Evolutionary conservation across 1,140 invertebrate genomes (phyloP).

Genomic region (Drosophila nannoptera): DNA sequence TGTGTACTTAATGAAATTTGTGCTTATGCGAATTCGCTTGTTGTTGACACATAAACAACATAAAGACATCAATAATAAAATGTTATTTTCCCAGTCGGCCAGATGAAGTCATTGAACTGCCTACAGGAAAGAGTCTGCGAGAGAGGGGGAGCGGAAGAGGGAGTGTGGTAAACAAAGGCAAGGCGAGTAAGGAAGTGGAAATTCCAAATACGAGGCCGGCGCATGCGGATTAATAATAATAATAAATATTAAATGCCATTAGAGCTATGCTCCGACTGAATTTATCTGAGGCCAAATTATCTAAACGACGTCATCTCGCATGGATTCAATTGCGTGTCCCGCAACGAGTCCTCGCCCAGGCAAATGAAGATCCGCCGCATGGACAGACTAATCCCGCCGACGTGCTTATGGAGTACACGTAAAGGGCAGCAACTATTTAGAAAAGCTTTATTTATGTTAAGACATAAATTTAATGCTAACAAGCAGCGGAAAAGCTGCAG

Average conservation of each 20-base stretch:
- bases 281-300: constrained; percentile 69
- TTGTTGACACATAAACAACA: constrained; percentile 76
- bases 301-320: constrained; percentile 67
- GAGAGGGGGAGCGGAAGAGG: constrained; percentile 1
- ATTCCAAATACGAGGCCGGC: constrained; percentile 33
- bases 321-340: constrained; percentile 66
- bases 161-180: neutral
- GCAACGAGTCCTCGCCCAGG: constrained; percentile 30
- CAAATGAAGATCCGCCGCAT: constrained; percentile 29
- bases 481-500: constrained; percentile 51
- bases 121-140: neutral
- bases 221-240: constrained; percentile 75
- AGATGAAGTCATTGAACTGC: constrained; percentile 25
- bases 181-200: constrained; percentile 18
- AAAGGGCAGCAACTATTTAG: constrained; percentile 63
- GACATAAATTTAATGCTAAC: constrained; percentile 75
- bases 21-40: constrained; percentile 75
- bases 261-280: constrained; percentile 47
- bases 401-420: constrained; percentile 42
- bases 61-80: constrained; percentile 71
- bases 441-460: constrained; percentile 75
- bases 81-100: constrained; percentile 51
- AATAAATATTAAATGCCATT: constrained; percentile 78
- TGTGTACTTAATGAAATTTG: constrained; percentile 73
- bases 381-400: constrained; percentile 44